A percentile compares a stretch with the other conserved stretches of the same genome.
Conservation (phyloP, 2,797 vertebrate genomes). For the Acipenser transmontanus region DNA sequence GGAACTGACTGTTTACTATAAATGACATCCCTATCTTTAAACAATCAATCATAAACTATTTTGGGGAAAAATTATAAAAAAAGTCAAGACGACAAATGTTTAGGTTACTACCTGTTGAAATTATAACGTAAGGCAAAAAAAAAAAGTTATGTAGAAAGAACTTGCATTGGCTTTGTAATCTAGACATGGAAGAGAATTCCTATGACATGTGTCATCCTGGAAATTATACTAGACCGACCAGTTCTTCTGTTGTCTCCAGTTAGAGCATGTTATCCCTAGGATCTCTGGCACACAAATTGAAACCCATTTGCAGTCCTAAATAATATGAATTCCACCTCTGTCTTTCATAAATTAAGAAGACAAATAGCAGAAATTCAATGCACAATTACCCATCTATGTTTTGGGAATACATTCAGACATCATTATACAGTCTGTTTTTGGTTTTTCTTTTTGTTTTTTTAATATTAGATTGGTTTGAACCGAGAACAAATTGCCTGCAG, state of each 20-base stretch:
- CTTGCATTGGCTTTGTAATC: too few species aligned
- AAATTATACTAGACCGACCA: background rate
- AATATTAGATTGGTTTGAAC: slow-evolving; percentile 22
- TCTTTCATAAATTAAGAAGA: background rate
- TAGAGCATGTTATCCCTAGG: background rate
- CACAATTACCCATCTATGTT: background rate
- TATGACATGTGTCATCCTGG: background rate
- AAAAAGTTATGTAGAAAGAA: too few species aligned
- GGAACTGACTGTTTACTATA: too few species aligned
- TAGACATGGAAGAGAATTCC: too few species aligned
- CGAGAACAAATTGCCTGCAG: slow-evolving; percentile 24
- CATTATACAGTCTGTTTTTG: slow-evolving; percentile 8
- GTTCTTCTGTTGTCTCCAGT: background rate
- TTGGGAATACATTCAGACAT: background rate
- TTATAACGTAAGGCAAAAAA: too few species aligned
- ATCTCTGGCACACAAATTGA: background rate
- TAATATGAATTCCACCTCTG: background rate
- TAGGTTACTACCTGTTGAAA: too few species aligned
- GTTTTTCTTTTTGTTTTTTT: slow-evolving; percentile 11
- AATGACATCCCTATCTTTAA: too few species aligned
- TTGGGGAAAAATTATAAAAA: too few species aligned
- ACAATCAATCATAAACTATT: too few species aligned
- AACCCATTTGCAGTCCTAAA: background rate
- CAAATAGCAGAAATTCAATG: background rate
- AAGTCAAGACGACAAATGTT: too few species aligned